Conservation (phyloP, 2,113 vertebrate genomes). For the Felis chaus region DNA sequence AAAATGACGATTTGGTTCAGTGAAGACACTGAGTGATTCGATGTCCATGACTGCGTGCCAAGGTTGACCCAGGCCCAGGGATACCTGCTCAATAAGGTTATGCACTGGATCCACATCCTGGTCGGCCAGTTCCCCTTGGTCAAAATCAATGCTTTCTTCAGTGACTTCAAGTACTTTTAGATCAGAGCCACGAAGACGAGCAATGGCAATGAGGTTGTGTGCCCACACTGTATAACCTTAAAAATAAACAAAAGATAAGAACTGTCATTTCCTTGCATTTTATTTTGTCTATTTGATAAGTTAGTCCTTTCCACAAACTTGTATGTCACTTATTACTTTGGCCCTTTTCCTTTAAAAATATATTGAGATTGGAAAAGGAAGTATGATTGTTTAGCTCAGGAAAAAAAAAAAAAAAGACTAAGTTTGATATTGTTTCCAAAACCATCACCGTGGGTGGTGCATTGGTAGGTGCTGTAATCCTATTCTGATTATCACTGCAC, state of each 20-base stretch:
- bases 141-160: slow-evolving; percentile 98
- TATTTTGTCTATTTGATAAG: not conserved
- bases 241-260: slow-evolving; percentile 38
- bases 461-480: not conserved
- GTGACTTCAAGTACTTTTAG: slow-evolving; percentile 95
- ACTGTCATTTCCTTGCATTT: slow-evolving; percentile 21
- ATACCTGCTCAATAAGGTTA: slow-evolving; percentile 98
- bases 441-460: not conserved
- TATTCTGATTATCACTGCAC: not conserved
- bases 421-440: not conserved
- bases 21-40: slow-evolving; percentile 92
- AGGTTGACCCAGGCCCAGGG: slow-evolving; percentile 93
- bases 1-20: slow-evolving; percentile 97
- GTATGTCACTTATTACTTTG: not conserved
- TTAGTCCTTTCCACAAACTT: slow-evolving; percentile 29
- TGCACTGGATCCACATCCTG: slow-evolving; percentile 96
- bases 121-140: slow-evolving; percentile 94
- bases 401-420: not conserved
- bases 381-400: not conserved
- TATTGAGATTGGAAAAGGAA: slow-evolving; percentile 25
- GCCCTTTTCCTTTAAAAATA: slow-evolving; percentile 25
- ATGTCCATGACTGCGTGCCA: slow-evolving; percentile 97
- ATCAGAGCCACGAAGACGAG: slow-evolving; percentile 95
- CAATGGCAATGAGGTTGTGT: slow-evolving; percentile 98
- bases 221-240: slow-evolving; percentile 98